A percentile compares a stretch with the other conserved stretches of the same genome.
Evolutionary conservation across 2,113 vertebrate species (phyloP).

Genomic region (Monarcha castaneiventris): DNA sequence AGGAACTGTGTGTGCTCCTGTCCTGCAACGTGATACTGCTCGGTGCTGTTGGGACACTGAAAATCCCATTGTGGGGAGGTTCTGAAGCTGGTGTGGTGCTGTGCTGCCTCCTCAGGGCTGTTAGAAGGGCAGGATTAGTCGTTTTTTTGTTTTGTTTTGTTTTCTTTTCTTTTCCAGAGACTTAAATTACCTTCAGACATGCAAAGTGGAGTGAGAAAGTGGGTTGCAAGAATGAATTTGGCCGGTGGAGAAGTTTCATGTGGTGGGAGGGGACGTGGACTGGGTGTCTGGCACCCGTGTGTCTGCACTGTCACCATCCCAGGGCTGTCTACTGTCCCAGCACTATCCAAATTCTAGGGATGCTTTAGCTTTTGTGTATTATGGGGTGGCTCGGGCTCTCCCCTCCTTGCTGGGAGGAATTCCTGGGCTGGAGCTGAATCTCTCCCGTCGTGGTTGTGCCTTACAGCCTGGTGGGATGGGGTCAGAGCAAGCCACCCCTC

Average conservation of each 20-base stretch:
- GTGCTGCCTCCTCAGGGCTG: not conserved
- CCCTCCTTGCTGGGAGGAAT: not conserved
- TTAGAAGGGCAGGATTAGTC: not conserved
- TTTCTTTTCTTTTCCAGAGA: not conserved
- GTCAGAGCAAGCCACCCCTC: not conserved
- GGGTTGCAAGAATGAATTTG: not conserved
- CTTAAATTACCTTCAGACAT: not conserved
- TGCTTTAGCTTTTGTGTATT: not conserved
- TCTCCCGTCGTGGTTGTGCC: not conserved
- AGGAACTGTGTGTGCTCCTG: not conserved
- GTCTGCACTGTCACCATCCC: not conserved
- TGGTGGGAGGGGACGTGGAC: not conserved
- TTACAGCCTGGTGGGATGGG: not conserved
- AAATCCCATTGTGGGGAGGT: not conserved
- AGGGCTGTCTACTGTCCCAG: not conserved
- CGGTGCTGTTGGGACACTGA: fast-evolving
- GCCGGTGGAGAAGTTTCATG: not conserved
- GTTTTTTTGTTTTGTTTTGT: not conserved
- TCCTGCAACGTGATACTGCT: not conserved
- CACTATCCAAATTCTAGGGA: not conserved
- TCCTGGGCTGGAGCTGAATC: not conserved
- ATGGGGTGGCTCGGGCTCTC: not conserved
- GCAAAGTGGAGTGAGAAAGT: conserved; percentile 3
- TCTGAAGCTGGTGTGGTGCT: not conserved
- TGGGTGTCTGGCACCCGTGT: not conserved